Percentiles rank a stretch among this genome's conserved stretches.
These are phyloP conservation scores for Notocelia uddmanniana DNA, from an alignment of 2,888 invertebrate species.

Conservation along the genomic window DNA sequence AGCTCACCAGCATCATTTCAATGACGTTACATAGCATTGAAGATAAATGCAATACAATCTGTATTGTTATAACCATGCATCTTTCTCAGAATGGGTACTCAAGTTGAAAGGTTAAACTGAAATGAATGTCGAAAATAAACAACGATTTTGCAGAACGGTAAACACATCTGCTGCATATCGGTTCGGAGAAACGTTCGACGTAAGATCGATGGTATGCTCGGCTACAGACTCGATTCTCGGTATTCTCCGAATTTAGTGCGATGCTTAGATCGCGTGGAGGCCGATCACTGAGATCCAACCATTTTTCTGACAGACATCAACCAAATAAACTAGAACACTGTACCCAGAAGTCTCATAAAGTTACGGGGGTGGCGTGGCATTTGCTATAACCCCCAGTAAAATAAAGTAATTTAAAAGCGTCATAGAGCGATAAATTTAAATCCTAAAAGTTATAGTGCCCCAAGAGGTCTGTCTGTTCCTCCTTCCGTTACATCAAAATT, in stretches of 20 bases:
- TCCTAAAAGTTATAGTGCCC: too few species aligned
- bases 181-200: constrained; percentile 21
- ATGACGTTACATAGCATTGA: not conserved
- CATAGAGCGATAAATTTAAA: too few species aligned
- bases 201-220: constrained; percentile 10
- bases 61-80: constrained; percentile 3
- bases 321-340: too few species aligned
- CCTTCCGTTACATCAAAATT: too few species aligned
- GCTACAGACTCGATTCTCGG: constrained; percentile 7
- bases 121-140: constrained; percentile 12
- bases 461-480: too few species aligned
- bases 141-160: constrained; percentile 25
- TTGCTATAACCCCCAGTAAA: too few species aligned
- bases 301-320: too few species aligned
- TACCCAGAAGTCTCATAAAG: too few species aligned
- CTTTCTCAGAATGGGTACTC: not conserved
- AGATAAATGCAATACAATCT: not conserved
- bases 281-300: too few species aligned
- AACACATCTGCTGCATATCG: constrained; percentile 9
- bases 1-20: not conserved
- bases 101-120: constrained; percentile 3
- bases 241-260: not conserved
- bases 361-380: too few species aligned
- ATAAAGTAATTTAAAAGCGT: too few species aligned
- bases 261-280: not conserved